phyloP scores from a whole-genome alignment of 1,140 invertebrate genomes.

The Lucilia cuprina region DNA sequence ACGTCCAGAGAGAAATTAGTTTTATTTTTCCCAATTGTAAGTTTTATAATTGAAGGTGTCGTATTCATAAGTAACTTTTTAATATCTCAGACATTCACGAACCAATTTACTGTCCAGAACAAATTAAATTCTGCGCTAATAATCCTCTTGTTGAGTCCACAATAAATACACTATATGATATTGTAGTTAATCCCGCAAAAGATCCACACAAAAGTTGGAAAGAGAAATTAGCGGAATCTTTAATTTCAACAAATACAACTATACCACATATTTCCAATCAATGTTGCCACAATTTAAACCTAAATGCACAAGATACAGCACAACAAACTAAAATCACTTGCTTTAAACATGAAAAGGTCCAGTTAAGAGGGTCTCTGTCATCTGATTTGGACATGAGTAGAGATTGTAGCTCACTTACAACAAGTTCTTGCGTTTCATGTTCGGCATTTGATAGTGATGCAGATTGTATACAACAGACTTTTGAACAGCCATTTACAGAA shows the following conservation, averaged over 20 bases:
- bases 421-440: constrained; percentile 54
- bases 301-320: constrained; percentile 13
- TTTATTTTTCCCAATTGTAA: constrained; percentile 88
- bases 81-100: constrained; percentile 51
- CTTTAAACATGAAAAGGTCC: constrained; percentile 9
- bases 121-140: constrained; percentile 43
- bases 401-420: constrained; percentile 43
- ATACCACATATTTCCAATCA: constrained; percentile 50
- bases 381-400: background rate
- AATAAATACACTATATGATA: constrained; percentile 49
- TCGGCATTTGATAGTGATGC: constrained; percentile 49
- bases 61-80: background rate
- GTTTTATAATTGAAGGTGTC: constrained; percentile 41
- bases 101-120: constrained; percentile 48
- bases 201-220: constrained; percentile 54
- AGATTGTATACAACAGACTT: constrained; percentile 18
- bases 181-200: constrained; percentile 43
- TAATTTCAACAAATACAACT: constrained; percentile 45
- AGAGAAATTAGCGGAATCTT: constrained; percentile 48
- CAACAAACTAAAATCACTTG: background rate
- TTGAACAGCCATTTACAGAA: background rate
- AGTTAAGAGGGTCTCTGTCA: background rate
- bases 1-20: constrained; percentile 82
- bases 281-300: constrained; percentile 36
- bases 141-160: constrained; percentile 48